A percentile compares a stretch with the other conserved stretches of the same genome.
These are phyloP conservation scores for Heliconius hewitsoni DNA, from an alignment of 1,140 invertebrate species.

Conservation along the genomic window DNA sequence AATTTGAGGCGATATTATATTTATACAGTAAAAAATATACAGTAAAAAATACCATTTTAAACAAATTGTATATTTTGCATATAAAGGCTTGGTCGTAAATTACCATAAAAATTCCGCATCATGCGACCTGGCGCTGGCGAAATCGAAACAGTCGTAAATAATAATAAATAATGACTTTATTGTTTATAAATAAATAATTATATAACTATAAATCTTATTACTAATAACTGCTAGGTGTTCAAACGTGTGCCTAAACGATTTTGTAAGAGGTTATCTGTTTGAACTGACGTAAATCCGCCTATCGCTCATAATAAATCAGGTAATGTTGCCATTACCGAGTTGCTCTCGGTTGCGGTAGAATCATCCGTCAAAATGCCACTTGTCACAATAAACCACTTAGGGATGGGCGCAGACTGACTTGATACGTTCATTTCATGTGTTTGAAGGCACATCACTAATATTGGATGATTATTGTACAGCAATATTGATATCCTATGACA, in stretches of 20 bases:
- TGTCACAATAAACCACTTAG: slow-evolving; percentile 36
- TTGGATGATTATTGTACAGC: neutral
- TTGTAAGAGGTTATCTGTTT: slow-evolving; percentile 30
- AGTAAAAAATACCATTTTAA: neutral
- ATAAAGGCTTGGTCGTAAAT: slow-evolving; percentile 2
- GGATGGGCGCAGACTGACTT: slow-evolving; percentile 16
- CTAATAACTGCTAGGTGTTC: slow-evolving; percentile 16
- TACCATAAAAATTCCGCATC: slow-evolving; percentile 1
- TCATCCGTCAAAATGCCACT: slow-evolving; percentile 41
- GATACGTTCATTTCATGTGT: slow-evolving; percentile 6
- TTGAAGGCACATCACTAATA: neutral
- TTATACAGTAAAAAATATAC: neutral
- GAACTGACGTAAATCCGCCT: slow-evolving; percentile 33
- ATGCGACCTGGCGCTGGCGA: neutral
- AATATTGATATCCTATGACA: neutral
- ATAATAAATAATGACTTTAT: slow-evolving; percentile 6
- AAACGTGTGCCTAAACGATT: slow-evolving; percentile 24
- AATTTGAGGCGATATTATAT: neutral
- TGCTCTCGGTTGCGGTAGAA: slow-evolving; percentile 26
- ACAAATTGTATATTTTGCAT: neutral
- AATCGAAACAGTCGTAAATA: slow-evolving; percentile 1
- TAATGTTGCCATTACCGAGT: slow-evolving; percentile 33
- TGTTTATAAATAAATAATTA: slow-evolving; percentile 17
- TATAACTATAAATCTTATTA: slow-evolving; percentile 18
- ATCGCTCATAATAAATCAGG: slow-evolving; percentile 38